phyloP scores from a whole-genome alignment of 30 jellyfish, hydroid and myxozoan species.

The Hydractinia echinata region DNA sequence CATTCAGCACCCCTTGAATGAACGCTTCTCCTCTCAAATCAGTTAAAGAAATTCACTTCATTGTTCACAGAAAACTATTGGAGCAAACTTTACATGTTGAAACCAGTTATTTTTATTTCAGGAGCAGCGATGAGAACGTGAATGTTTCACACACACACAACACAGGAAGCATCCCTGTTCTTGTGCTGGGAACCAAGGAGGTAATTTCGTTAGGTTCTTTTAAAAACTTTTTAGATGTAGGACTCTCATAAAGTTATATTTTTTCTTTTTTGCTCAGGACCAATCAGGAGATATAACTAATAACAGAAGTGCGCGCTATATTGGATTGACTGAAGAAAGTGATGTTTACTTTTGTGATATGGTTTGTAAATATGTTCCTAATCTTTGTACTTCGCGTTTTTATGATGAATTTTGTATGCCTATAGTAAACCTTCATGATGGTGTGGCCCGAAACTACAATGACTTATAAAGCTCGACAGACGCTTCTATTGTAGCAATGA shows the following conservation, averaged over 20 bases:
- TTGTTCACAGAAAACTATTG: too few relatives aligned
- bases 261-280: background rate
- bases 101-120: too few relatives aligned
- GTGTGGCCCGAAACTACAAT: too few relatives aligned
- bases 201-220: background rate
- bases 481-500: too few relatives aligned
- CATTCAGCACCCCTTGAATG: too few relatives aligned
- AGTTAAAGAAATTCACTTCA: too few relatives aligned
- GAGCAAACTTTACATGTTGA: too few relatives aligned
- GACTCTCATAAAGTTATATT: background rate
- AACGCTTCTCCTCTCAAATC: too few relatives aligned
- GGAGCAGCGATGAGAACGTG: background rate
- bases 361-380: background rate
- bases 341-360: slow-evolving; percentile 11
- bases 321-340: slow-evolving; percentile 28
- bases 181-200: slow-evolving; percentile 36
- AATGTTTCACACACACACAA: background rate
- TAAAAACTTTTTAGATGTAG: background rate
- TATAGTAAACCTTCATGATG: too few relatives aligned
- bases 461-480: too few relatives aligned
- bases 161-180: slow-evolving; percentile 18
- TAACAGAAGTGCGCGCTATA: slow-evolving; percentile 11
- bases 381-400: too few relatives aligned
- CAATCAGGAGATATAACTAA: slow-evolving; percentile 4
- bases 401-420: too few relatives aligned